phyloP scores from a whole-genome alignment of 2,113 vertebrate genomes.

The Todiramphus saurophagus region DNA sequence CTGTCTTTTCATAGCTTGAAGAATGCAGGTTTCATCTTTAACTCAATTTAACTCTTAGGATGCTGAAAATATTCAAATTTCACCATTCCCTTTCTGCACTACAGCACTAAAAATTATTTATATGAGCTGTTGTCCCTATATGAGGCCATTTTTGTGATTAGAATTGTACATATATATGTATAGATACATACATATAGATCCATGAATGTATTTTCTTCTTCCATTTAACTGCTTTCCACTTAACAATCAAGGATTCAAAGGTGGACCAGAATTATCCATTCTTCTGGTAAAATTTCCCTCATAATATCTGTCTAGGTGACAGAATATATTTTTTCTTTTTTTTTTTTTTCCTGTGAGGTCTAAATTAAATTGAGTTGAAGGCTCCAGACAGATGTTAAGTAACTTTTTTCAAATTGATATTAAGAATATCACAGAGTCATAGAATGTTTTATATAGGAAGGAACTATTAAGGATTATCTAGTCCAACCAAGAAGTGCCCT shows the following conservation, averaged over 20 bases:
- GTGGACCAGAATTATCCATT: neutral
- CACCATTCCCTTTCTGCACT: neutral
- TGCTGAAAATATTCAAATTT: neutral
- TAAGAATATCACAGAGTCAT: neutral
- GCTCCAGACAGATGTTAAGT: neutral
- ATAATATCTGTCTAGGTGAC: neutral
- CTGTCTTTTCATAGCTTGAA: constrained; percentile 19
- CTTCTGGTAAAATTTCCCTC: neutral
- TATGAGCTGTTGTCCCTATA: neutral
- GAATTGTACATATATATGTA: neutral
- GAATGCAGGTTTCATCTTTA: constrained; percentile 32
- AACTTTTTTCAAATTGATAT: neutral
- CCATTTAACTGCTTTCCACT: neutral
- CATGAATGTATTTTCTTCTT: neutral
- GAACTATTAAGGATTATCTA: neutral
- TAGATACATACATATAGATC: neutral
- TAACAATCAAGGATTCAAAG: neutral
- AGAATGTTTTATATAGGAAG: neutral
- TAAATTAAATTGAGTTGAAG: neutral
- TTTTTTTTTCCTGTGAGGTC: neutral
- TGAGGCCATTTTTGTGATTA: neutral
- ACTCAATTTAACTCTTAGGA: neutral
- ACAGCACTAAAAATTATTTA: neutral
- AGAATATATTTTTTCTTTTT: neutral
- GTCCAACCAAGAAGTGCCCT: neutral